Evolutionary conservation across 64 coral and sea anemone genomes (phyloP).

Genomic region (Pocillopora verrucosa): DNA sequence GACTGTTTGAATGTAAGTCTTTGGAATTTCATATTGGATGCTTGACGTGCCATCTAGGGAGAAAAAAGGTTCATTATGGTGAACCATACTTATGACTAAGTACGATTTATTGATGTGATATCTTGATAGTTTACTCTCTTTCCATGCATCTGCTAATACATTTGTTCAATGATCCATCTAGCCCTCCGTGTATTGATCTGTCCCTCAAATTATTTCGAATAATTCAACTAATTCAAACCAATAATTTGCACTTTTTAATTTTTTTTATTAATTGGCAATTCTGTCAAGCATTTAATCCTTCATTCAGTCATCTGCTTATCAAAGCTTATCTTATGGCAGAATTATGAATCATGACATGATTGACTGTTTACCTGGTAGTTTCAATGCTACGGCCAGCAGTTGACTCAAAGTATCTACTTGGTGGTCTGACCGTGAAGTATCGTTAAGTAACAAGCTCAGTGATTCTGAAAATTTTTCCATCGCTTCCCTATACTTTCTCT

Average conservation of each 20-base stretch:
- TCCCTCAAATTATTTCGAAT: neutral
- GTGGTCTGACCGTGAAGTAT: neutral
- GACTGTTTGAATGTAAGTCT: constrained; percentile 7
- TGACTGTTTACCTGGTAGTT: neutral
- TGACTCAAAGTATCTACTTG: constrained; percentile 6
- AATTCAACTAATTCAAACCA: no score
- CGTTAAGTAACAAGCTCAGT: neutral
- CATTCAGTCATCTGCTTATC: neutral
- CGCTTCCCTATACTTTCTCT: neutral
- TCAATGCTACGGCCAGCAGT: constrained; percentile 4
- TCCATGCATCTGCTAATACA: neutral
- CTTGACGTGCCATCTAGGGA: constrained; percentile 16
- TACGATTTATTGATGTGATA: no score
- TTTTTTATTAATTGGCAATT: neutral
- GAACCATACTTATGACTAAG: neutral
- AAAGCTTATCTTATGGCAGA: neutral
- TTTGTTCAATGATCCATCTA: neutral
- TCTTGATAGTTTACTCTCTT: neutral
- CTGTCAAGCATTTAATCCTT: neutral
- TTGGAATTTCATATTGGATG: constrained; percentile 10
- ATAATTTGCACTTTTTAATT: no score
- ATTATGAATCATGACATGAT: neutral
- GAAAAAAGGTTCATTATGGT: neutral
- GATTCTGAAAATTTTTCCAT: constrained; percentile 2
- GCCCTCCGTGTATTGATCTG: neutral